Evolutionary conservation across 1,140 invertebrate species (phyloP).

Genomic region (Homarus americanus): DNA sequence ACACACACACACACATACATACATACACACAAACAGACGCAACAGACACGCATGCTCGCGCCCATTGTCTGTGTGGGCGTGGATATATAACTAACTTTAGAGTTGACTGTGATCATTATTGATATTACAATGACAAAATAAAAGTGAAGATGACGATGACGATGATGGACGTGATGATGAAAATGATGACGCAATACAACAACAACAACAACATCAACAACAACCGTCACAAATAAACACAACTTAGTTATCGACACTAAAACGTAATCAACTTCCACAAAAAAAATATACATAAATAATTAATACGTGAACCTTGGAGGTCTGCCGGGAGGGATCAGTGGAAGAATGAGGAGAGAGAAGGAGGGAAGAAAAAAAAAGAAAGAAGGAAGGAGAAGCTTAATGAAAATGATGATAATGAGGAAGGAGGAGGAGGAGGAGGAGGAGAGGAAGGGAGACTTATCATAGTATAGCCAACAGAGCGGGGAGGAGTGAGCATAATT

Average conservation of each 20-base stretch:
- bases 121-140: too few relatives aligned
- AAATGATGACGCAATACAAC: background rate
- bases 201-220: too few relatives aligned
- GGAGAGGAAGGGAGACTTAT: background rate
- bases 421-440: background rate
- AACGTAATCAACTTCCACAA: too few relatives aligned
- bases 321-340: background rate
- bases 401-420: conserved; percentile 6
- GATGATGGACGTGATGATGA: background rate
- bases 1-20: background rate
- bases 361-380: background rate
- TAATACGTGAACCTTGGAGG: background rate
- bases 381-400: conserved; percentile 2
- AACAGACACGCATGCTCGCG: background rate
- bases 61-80: too few relatives aligned
- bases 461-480: background rate
- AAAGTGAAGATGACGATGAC: background rate
- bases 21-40: background rate
- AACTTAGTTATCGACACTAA: too few relatives aligned
- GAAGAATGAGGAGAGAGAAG: background rate
- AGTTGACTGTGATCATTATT: too few relatives aligned
- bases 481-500: background rate
- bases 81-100: too few relatives aligned
- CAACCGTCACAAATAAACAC: too few relatives aligned
- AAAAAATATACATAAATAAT: too few relatives aligned